Evolutionary conservation across 1,140 invertebrate species (phyloP).

Genomic region (Meloidogyne exigua): DNA sequence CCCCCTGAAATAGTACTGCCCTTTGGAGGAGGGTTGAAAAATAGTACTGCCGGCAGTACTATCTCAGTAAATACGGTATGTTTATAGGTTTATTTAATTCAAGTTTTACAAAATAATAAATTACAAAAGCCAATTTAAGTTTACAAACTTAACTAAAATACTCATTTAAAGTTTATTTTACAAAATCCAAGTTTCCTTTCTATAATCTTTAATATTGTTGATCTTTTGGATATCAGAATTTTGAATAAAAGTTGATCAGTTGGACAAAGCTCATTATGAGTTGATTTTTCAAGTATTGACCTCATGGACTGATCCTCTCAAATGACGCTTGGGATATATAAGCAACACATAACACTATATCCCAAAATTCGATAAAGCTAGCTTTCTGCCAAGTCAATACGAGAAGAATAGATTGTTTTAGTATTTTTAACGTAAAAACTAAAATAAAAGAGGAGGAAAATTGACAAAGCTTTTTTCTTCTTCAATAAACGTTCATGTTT

Average conservation of each 20-base stretch:
- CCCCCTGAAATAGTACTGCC: no score
- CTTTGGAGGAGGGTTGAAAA: no score
- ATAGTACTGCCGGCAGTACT: no score
- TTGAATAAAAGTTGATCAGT: neutral
- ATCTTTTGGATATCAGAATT: no score
- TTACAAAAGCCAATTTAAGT: no score
- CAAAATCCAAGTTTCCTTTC: neutral
- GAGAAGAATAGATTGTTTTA: neutral
- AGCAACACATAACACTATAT: neutral
- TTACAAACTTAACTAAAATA: neutral
- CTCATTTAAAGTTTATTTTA: neutral
- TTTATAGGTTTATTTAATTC: no score
- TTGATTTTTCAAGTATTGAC: neutral
- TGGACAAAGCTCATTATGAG: neutral
- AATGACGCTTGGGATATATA: neutral
- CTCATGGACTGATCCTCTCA: neutral
- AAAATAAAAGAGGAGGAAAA: neutral
- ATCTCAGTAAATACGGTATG: no score
- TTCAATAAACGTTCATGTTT: neutral
- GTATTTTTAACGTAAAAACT: neutral
- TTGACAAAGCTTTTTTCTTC: neutral
- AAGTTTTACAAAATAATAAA: no score
- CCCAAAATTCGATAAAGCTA: neutral
- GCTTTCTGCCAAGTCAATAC: constrained; percentile 1
- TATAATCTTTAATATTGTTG: no score